Base-by-base conservation (phyloP, 2,113 vertebrate genomes). In the Gallinago paraguaiae region DNA sequence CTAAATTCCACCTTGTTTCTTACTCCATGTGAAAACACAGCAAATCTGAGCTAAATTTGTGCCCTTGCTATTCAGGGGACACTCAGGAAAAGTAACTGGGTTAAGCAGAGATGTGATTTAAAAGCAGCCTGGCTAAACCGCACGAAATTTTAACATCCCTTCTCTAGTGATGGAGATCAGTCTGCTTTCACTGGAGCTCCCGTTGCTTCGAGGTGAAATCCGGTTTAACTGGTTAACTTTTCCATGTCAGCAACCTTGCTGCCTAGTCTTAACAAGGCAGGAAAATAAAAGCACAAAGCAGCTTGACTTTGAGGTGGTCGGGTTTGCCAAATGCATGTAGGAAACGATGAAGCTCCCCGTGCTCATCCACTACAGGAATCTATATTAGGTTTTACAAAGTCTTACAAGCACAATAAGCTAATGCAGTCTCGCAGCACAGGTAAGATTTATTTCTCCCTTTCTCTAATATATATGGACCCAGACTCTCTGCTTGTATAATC, bases 381-480 rank as follows among this genome's bases (percentile, higher is more conserved):
- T 90, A 17, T 94, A 91, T 93, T n/a, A 76, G 61, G 39, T 75
- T 95, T 88, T 81, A 80, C 88, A 60, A 92, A 95, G 86, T 72
- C 80, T 76, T 89, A 89, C 83, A 78, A 92, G 70, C 77, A 82
- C 88, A 86, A 79, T 93, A 90, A 96, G 80, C 60, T 93, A 94
- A 94, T 68, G 81, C 89, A 79, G 84, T 37, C 57, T 93, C 88
- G 76, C 67, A 65, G 81, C 9, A 0, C 92, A 80, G 91, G 69
- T 90, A 72, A 96, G 92, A 94, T 96, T 95, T 97, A 94, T 84
- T 94, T 91, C 65, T 81, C 80, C 86, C 35, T 43, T 84, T 84
- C 81, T 95, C 50, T 90, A 82, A 92, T 94, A 95, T 80, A 82
- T 69, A 76, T 5, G 12, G 63, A 50, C 61, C 81, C 31, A 23